Evolutionary conservation across 2,113 vertebrate species (phyloP).

Genomic region (Cricetomys ansorgei): DNA sequence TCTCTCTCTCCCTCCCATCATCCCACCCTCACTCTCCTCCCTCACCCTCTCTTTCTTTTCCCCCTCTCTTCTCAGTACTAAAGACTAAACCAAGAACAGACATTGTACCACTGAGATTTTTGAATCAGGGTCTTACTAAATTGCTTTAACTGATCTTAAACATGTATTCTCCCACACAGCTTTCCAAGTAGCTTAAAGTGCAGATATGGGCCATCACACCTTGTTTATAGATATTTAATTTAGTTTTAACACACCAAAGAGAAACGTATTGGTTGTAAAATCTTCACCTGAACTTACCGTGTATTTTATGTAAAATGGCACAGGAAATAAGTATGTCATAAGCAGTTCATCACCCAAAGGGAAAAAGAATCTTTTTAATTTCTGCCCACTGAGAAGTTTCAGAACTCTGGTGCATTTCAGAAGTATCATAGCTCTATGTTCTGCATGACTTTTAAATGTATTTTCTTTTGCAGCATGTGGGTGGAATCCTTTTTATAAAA

Average conservation of each 20-base stretch:
- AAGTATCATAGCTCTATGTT: neutral
- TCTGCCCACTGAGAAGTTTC: neutral
- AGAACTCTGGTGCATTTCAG: neutral
- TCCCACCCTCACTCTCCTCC: neutral
- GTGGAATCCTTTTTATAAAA: neutral
- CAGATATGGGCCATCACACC: neutral
- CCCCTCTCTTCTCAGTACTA: neutral
- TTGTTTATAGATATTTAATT: neutral
- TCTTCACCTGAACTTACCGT: neutral
- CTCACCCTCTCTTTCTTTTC: neutral
- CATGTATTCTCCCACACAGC: neutral
- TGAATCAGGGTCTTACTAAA: neutral
- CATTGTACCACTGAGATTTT: neutral
- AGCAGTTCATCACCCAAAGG: neutral
- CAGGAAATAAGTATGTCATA: neutral
- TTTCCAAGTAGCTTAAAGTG: neutral
- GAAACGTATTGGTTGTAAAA: neutral
- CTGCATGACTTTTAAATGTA: neutral
- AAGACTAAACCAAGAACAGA: neutral
- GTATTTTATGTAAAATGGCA: neutral
- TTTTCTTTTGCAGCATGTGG: neutral
- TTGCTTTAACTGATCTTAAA: neutral
- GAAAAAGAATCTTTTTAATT: neutral
- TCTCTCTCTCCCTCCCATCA: accelerated
- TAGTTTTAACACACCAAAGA: neutral